These are phyloP conservation scores for Xestia rhomboidea DNA, from an alignment of 2,888 invertebrate species.

Conservation along the genomic window DNA sequence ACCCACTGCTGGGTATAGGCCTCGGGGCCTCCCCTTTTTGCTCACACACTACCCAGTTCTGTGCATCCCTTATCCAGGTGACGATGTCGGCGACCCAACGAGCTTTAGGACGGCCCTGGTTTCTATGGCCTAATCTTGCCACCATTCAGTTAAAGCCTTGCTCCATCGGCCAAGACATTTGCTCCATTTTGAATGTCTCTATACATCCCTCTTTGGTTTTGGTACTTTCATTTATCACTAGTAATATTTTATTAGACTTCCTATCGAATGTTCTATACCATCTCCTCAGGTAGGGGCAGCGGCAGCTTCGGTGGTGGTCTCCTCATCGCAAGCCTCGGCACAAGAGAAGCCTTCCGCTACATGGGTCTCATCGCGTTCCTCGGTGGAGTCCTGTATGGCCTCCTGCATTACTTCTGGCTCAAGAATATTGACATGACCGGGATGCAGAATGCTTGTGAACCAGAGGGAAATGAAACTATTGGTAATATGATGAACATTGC, in stretches of 20 bases:
- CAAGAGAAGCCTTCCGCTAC: constrained; percentile 94
- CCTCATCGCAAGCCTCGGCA: constrained; percentile 94
- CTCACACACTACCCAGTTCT: too few species aligned
- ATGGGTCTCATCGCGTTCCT: constrained; percentile 94
- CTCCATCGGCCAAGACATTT: too few species aligned
- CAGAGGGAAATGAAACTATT: constrained; percentile 81
- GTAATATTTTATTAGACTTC: not conserved
- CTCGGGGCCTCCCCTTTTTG: too few species aligned
- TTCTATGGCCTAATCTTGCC: too few species aligned
- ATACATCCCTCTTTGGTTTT: not conserved
- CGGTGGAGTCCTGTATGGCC: constrained; percentile 93
- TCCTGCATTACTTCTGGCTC: constrained; percentile 94
- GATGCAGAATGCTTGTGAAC: constrained; percentile 83
- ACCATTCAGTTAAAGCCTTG: too few species aligned
- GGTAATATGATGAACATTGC: constrained; percentile 9
- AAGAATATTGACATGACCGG: constrained; percentile 90
- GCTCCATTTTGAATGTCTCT: not conserved
- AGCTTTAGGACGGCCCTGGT: too few species aligned
- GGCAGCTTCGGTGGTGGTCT: constrained; percentile 95
- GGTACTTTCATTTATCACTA: not conserved
- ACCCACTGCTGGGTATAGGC: too few species aligned
- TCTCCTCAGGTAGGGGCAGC: constrained; percentile 92
- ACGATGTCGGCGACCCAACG: too few species aligned
- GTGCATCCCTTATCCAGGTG: too few species aligned
- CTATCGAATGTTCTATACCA: not conserved